phyloP scores from a whole-genome alignment of 2,797 vertebrate species.

The Falco rusticolus region DNA sequence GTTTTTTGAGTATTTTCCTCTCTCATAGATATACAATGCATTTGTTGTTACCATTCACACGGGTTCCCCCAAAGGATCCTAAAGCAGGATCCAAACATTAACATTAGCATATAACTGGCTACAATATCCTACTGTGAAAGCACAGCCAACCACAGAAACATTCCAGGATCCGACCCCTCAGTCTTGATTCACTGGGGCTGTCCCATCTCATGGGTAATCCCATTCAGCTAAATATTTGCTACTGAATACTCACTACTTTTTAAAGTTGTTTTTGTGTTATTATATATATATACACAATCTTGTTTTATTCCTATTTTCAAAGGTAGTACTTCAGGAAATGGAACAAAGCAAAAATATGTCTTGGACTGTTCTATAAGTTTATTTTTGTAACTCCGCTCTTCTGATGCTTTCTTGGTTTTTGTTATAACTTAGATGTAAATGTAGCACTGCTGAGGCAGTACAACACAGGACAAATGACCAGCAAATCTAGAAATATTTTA shows the following conservation, averaged over 20 bases:
- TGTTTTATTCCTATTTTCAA: not conserved
- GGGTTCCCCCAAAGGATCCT: not conserved
- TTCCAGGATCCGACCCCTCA: not conserved
- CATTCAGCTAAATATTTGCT: not conserved
- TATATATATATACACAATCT: not conserved
- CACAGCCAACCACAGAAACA: not conserved
- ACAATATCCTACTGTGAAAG: not conserved
- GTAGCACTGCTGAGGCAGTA: not conserved
- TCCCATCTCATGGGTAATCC: not conserved
- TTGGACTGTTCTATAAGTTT: not conserved
- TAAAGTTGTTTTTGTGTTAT: not conserved
- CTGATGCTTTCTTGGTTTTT: not conserved
- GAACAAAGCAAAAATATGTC: not conserved
- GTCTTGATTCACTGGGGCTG: not conserved
- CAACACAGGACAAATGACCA: not conserved
- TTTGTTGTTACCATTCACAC: not conserved
- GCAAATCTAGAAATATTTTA: not conserved
- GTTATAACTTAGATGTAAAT: not conserved
- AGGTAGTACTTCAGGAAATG: not conserved
- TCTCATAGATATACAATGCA: not conserved
- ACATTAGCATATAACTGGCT: not conserved
- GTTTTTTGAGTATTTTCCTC: not conserved
- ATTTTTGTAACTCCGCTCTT: not conserved
- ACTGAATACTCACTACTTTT: not conserved
- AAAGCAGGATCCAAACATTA: not conserved